Evolutionary conservation across 2,797 vertebrate genomes (phyloP).

Genomic region (Chiroxiphia lanceolata): DNA sequence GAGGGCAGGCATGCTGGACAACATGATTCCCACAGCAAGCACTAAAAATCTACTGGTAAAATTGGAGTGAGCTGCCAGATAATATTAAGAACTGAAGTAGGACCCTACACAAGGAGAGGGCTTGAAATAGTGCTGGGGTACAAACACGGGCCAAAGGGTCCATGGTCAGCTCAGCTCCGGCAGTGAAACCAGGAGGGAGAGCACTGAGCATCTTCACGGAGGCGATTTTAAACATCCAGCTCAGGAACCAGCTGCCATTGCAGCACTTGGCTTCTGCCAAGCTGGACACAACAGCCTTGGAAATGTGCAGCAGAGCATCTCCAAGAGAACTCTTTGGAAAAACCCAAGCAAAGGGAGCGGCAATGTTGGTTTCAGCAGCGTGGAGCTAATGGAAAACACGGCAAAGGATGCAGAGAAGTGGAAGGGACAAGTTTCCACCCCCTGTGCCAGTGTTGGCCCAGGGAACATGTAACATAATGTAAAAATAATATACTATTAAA

Average conservation of each 20-base stretch:
- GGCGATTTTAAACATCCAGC: not conserved
- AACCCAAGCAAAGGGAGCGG: not conserved
- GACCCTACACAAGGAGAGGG: not conserved
- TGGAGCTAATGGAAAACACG: conserved; percentile 1
- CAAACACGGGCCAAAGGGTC: not conserved
- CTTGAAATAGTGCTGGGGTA: not conserved
- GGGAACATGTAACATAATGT: conserved; percentile 44
- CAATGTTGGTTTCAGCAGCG: not conserved
- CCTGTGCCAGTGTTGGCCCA: not conserved
- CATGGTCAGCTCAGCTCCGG: not conserved
- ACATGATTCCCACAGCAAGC: fast-evolving
- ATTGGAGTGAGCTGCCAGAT: not conserved
- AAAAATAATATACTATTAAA: conserved; percentile 62
- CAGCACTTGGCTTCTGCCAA: not conserved
- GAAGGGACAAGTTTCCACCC: conserved; percentile 55
- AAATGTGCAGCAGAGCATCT: conserved; percentile 19
- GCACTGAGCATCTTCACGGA: not conserved
- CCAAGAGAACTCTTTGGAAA: conserved; percentile 32
- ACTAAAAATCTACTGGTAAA: not conserved
- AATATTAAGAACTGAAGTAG: fast-evolving
- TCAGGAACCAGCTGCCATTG: not conserved
- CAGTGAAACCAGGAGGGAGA: not conserved
- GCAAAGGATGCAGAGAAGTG: conserved; percentile 15
- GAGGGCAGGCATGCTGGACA: fast-evolving
- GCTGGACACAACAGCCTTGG: not conserved